Percentiles rank a stretch among this genome's conserved stretches.
Conservation (phyloP, 2,888 invertebrate genomes). For the Petrolisthes manimaculis region DNA sequence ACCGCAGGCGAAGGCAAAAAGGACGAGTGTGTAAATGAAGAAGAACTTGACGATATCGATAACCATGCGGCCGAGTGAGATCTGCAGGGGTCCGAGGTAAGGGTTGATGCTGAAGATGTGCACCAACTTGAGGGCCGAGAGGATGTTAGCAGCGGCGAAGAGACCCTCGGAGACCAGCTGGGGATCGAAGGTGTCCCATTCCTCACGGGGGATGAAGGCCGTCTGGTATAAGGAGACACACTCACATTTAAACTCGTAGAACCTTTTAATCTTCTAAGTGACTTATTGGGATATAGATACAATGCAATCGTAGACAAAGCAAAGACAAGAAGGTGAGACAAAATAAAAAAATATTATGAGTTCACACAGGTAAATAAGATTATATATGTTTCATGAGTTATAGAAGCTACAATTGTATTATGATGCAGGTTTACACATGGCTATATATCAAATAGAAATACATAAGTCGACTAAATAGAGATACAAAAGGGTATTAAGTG, state of each 20-base stretch:
- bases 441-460: no score
- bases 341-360: no score
- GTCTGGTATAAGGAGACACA: conserved; percentile 34
- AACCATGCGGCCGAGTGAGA: conserved; percentile 67
- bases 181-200: conserved; percentile 74
- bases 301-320: not conserved
- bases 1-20: conserved; percentile 94
- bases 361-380: no score
- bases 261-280: not conserved
- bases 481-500: no score
- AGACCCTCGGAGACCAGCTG: conserved; percentile 73
- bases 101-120: conserved; percentile 95
- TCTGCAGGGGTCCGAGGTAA: conserved; percentile 89
- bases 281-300: not conserved
- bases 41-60: conserved; percentile 91
- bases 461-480: no score
- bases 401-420: no score
- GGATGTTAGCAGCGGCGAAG: conserved; percentile 75
- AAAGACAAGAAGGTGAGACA: not conserved
- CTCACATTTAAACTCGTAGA: no score
- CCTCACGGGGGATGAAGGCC: conserved; percentile 71
- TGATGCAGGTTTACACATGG: no score
- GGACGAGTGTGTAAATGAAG: conserved; percentile 86
- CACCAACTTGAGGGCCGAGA: conserved; percentile 80
- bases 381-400: no score